Base-by-base conservation (phyloP, 2,113 vertebrate genomes). In the Cynoglossus semilaevis region DNA sequence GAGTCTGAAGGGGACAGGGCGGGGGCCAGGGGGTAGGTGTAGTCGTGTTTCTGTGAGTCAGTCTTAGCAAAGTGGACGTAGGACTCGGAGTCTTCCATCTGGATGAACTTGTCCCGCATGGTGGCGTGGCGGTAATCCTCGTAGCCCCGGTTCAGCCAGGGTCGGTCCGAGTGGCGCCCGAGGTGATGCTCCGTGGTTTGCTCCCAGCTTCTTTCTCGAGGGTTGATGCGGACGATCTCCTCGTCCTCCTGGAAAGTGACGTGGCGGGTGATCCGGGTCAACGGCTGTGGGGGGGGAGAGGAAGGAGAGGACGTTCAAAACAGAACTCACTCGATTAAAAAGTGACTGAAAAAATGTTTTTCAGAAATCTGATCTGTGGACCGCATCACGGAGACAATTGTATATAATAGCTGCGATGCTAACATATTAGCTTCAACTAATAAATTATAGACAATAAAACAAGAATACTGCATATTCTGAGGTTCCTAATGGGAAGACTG, bases 191-290 rank as follows among this genome's bases (percentile, higher is more conserved):
- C 85, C 0, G 70, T 56, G 53, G 57, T 46, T 16, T 54, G 75
- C 72, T 88, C 88, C 88, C 88, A 98, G 79, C 91, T 91, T 85
- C 93, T 93, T 71, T 99, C 96, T 41, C 95, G 88, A 5, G 97
- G 97, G 79, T 99, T 99, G 89, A 99, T 99, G 16, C 97, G 94
- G 37, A 98, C 95, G 1, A 99, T 95, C 77, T 98, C 96, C 77
- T 98, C 96, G 0, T 98, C 95, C 2, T 97, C 95, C 0, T 92
- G 92, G 54, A 98, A 96, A 84, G 91, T 97, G 85, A 95, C 93
- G 1, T 94, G 96, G 5, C 92, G 92, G 16, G 91, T 91, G 56
- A 92, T 87, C 52, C 92, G 90, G 0, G 91, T 86, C 74, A 92
- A 54, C 7, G 85, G 70, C 85, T 91, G 60, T 7, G 22, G 18